Conservation (phyloP, 2,797 vertebrate species). For the Cygnus olor region DNA sequence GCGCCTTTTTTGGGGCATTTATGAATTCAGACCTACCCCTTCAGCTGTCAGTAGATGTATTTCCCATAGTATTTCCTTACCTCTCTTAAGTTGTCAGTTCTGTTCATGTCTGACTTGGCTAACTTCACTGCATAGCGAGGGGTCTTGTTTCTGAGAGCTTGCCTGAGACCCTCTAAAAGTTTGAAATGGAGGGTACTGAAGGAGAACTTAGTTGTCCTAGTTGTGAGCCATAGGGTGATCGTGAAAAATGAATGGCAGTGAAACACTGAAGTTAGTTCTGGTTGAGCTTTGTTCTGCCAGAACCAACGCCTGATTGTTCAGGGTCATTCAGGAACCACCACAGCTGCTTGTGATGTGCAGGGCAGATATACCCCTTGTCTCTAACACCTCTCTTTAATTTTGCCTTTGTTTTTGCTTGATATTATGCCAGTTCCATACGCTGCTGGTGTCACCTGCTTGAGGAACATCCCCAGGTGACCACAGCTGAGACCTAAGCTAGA, state of each 20-base stretch:
- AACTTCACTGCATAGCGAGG: not conserved
- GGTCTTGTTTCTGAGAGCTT: not conserved
- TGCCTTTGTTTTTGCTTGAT: not conserved
- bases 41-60: not conserved
- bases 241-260: not conserved
- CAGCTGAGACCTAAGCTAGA: not conserved
- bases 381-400: not conserved
- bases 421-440: not conserved
- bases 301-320: not conserved
- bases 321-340: not conserved
- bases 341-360: not conserved
- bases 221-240: not conserved
- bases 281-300: not conserved
- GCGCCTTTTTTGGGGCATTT: not conserved
- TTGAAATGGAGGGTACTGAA: not conserved
- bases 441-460: not conserved
- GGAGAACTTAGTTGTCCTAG: not conserved
- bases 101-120: not conserved
- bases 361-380: not conserved
- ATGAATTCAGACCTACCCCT: not conserved
- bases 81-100: not conserved
- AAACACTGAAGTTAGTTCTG: not conserved
- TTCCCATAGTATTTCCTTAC: not conserved
- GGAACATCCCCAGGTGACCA: not conserved
- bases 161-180: not conserved